Evolutionary conservation across 2,888 invertebrate genomes (phyloP), one percentile per base, ranked within the genome.

Genomic region (Drosophila ezoana): DNA sequence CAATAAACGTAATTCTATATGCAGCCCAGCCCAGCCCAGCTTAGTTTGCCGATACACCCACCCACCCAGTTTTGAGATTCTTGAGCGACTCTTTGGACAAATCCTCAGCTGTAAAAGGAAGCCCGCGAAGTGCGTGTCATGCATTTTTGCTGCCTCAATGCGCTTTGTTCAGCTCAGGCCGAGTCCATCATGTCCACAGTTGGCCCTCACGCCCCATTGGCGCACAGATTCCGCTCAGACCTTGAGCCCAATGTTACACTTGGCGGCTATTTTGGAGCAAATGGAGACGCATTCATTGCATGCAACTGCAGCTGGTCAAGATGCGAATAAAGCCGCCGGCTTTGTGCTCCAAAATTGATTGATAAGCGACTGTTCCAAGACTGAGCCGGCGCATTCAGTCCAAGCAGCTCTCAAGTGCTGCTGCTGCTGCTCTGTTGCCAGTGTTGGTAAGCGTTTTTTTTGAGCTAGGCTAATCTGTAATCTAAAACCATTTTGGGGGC

Each of bases 1-100:
- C 73, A 86, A 86, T 88, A 84, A 80, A 63, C 84, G 85, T 86
- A 88, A 86, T 81, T 84, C 87, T 87, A 89, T 82, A 74, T 51
- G 23, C 5, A 23, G 23, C 5, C 23, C 23, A 18, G 3, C 18
- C 18, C 18, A 20, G 20, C 0, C 20, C 20, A 20, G 20, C 20
- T 5, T 4, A 23, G 23, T 18, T 18, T 18, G 18, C 18, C n/a
- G 14, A n/a, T n/a, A n/a, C n/a, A 18, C 41, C 38, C 44, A 20
- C 52, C 59, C 72, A 48, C 48, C 33, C n/a, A 35, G 10, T 18
- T 20, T 18, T 20, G 66, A 35, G 28, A 65, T 65, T 65, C 64
- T 65, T 33, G 32, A 53, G 58, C 47, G 72, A 69, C 72, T 79
- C 82, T 81, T 63, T 79, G 76, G 76, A 49, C 79, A 53, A 64